phyloP scores from a whole-genome alignment of 2,113 vertebrate species.

The Tonatia bakeri region DNA sequence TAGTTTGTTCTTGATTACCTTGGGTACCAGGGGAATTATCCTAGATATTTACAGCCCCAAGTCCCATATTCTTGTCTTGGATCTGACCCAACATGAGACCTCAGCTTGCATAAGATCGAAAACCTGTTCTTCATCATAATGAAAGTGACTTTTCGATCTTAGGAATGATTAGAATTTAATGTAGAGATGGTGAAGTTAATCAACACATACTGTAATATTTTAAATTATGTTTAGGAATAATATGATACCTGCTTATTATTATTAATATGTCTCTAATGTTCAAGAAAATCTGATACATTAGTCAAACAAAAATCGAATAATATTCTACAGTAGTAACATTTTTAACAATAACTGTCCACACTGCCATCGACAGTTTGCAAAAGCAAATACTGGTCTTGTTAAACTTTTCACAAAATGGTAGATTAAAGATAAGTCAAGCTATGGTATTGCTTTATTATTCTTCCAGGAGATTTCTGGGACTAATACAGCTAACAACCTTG shows the following conservation, averaged over 20 bases:
- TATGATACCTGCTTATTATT: neutral
- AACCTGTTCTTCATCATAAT: neutral
- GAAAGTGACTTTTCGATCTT: neutral
- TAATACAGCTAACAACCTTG: neutral
- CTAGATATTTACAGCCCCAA: neutral
- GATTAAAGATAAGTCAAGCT: neutral
- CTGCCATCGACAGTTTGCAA: neutral
- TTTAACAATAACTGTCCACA: conserved; percentile 21
- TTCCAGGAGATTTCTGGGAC: neutral
- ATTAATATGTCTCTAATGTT: neutral
- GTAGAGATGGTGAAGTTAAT: neutral
- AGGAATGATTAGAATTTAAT: neutral
- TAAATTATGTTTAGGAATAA: neutral
- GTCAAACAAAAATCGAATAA: conserved; percentile 33
- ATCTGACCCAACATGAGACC: neutral
- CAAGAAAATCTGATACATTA: conserved; percentile 3
- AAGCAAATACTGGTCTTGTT: neutral
- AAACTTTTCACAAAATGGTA: conserved; percentile 3
- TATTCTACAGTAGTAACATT: neutral
- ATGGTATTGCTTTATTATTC: neutral
- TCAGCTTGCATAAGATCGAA: neutral
- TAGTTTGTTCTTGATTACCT: neutral
- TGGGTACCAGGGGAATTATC: neutral
- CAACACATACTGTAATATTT: neutral
- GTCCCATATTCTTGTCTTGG: neutral